Conservation (phyloP, 2,797 vertebrate species). For the Lithobates sylvaticus region DNA sequence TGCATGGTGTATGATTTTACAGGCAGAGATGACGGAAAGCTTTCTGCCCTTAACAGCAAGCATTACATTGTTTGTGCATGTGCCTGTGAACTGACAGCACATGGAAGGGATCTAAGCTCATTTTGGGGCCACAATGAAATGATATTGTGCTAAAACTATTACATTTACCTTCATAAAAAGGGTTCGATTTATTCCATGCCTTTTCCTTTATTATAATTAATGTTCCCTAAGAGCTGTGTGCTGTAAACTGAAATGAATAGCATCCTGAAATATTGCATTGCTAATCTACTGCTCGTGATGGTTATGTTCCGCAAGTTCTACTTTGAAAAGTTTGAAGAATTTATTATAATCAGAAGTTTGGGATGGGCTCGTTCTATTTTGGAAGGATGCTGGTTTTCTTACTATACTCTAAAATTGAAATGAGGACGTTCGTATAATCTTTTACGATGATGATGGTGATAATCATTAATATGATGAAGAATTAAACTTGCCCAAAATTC, state of each 20-base stretch:
- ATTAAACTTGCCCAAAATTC: too few species aligned
- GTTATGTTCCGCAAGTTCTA: not conserved
- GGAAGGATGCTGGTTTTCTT: too few species aligned
- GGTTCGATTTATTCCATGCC: too few species aligned
- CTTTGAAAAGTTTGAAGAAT: not conserved
- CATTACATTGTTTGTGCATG: constrained; percentile 21
- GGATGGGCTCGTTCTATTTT: too few species aligned
- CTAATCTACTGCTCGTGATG: not conserved
- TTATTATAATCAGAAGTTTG: too few species aligned
- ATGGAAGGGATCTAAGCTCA: not conserved
- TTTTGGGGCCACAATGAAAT: not conserved
- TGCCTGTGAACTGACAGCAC: constrained; percentile 14
- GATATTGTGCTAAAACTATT: too few species aligned
- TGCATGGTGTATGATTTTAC: constrained; percentile 37
- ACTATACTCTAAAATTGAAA: not conserved
- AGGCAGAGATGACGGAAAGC: constrained; percentile 7
- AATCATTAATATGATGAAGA: too few species aligned
- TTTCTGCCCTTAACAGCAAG: not conserved
- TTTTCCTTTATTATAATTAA: not conserved
- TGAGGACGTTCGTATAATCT: not conserved
- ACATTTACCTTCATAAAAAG: too few species aligned
- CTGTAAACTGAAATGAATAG: not conserved
- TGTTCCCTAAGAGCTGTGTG: not conserved
- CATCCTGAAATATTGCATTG: not conserved
- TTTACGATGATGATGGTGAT: not conserved